Percentiles rank a stretch among this genome's conserved stretches.
Evolutionary conservation across 1,140 invertebrate genomes (phyloP).

Genomic region (Brachionus sp.): DNA sequence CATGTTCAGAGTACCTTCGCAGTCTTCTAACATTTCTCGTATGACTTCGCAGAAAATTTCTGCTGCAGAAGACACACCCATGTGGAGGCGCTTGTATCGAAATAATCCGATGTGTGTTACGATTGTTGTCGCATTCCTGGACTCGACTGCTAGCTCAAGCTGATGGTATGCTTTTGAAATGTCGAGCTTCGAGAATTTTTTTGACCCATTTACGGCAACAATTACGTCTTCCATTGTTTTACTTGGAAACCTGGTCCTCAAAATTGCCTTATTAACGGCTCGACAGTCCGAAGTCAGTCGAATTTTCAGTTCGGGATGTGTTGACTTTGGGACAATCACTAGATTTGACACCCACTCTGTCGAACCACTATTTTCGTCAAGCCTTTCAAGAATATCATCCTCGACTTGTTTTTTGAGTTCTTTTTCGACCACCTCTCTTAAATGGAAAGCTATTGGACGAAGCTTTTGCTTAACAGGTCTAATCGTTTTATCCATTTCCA

Average conservation of each 20-base stretch:
- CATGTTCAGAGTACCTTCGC: neutral
- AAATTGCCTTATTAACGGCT: constrained; percentile 50
- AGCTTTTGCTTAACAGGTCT: neutral
- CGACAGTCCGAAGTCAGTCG: neutral
- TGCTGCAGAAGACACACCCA: neutral
- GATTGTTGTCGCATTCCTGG: constrained; percentile 37
- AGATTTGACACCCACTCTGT: constrained; percentile 9
- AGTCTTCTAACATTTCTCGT: neutral
- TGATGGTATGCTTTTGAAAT: constrained; percentile 51
- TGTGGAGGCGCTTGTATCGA: neutral
- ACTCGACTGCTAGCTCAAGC: constrained; percentile 49
- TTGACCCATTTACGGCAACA: constrained; percentile 48
- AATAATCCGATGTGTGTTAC: neutral
- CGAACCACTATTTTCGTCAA: neutral
- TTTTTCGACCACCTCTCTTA: neutral
- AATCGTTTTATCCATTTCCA: neutral
- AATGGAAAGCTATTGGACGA: neutral
- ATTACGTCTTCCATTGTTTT: constrained; percentile 51
- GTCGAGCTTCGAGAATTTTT: constrained; percentile 49
- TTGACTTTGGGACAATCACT: neutral
- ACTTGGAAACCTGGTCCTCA: constrained; percentile 48
- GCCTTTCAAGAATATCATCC: neutral
- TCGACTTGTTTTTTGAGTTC: neutral
- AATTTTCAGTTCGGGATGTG: neutral
- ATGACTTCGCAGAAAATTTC: neutral